phyloP scores from a whole-genome alignment of 2,888 invertebrate genomes.

The Empis stercorea region DNA sequence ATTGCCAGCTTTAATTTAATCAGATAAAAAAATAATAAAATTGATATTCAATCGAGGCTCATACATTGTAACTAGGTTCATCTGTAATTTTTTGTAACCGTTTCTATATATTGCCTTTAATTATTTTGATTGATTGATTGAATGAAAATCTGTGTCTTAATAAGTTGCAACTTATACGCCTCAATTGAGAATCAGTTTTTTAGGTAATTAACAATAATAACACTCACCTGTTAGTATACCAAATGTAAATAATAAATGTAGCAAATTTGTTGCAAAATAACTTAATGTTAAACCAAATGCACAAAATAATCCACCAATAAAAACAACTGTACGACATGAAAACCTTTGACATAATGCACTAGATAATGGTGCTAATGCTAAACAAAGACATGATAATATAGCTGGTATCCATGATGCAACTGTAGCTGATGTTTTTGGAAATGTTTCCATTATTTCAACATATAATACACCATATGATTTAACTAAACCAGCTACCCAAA shows the following conservation, averaged over 20 bases:
- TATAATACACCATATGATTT: slow-evolving; percentile 72
- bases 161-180: no score
- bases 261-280: slow-evolving; percentile 54
- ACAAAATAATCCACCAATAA: slow-evolving; percentile 59
- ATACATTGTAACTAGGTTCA: no score
- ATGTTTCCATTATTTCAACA: slow-evolving; percentile 68
- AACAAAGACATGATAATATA: slow-evolving; percentile 59
- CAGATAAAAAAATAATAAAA: no score
- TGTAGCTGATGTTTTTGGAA: slow-evolving; percentile 58
- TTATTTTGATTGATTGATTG: no score
- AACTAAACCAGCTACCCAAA: slow-evolving; percentile 68
- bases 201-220: not conserved
- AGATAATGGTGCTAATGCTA: slow-evolving; percentile 62
- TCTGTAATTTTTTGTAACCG: no score
- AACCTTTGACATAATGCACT: slow-evolving; percentile 59
- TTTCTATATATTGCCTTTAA: no score
- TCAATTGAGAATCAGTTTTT: no score
- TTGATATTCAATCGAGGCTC: no score
- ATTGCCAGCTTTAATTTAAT: no score
- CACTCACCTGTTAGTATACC: slow-evolving; percentile 55
- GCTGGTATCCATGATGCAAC: slow-evolving; percentile 73
- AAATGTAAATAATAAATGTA: slow-evolving; percentile 57
- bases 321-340: slow-evolving; percentile 56
- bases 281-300: slow-evolving; percentile 54
- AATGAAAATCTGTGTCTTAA: no score